Evolutionary conservation across 2,888 invertebrate species (phyloP).

Genomic region (Xiphydria camelus): DNA sequence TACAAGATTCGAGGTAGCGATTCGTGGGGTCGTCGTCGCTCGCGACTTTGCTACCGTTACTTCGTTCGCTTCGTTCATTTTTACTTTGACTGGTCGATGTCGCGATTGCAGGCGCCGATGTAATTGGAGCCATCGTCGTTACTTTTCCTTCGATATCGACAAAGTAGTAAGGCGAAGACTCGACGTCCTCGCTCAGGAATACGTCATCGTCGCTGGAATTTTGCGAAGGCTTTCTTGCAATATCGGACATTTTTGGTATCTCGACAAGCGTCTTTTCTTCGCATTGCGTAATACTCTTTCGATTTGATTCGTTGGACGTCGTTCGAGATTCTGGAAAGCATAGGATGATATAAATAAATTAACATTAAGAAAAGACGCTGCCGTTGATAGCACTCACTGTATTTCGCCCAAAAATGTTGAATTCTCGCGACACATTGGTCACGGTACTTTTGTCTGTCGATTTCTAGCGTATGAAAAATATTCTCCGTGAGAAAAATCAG

Average conservation of each 20-base stretch:
- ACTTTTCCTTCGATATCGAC: too few species aligned
- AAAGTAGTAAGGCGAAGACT: too few species aligned
- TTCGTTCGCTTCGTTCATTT: too few species aligned
- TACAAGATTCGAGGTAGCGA: too few species aligned
- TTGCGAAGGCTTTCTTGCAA: constrained; percentile 9
- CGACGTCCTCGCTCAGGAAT: not conserved
- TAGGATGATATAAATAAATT: too few species aligned
- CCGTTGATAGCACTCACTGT: constrained; percentile 28
- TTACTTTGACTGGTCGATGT: too few species aligned
- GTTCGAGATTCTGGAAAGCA: too few species aligned
- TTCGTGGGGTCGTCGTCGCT: constrained; percentile 1
- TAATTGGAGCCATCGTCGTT: too few species aligned
- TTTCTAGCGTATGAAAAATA: constrained; percentile 32
- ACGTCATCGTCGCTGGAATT: not conserved
- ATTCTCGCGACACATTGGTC: constrained; percentile 32
- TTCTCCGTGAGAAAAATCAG: constrained; percentile 35
- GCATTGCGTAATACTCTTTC: too few species aligned
- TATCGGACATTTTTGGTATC: not conserved
- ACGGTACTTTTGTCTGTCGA: constrained; percentile 28
- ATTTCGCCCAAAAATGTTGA: constrained; percentile 33
- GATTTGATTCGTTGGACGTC: too few species aligned
- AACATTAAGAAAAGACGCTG: too few species aligned
- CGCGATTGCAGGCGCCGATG: too few species aligned
- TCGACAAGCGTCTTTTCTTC: not conserved
- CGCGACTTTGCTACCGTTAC: constrained; percentile 1